Base-by-base conservation (phyloP, 2,113 vertebrate genomes). In the Nothobranchius kuhntae region DNA sequence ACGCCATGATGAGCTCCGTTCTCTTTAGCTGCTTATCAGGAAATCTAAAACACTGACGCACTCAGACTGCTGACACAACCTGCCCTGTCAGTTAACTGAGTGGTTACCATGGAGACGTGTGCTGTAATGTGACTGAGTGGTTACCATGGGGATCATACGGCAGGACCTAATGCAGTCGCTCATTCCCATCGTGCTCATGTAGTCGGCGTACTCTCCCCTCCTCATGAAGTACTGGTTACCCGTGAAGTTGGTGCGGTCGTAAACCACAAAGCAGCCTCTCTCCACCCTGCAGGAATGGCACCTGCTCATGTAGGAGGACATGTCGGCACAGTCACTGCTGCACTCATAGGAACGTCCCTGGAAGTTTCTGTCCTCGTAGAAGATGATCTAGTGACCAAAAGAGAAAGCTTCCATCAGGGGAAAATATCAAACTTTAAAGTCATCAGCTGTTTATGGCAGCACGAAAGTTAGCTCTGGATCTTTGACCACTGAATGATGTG, bases 151-250 rank as follows among this genome's bases (percentile, higher is more conserved):
- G 73, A 80, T 77, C 46, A 69, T 81, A 26, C 74, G 79, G 65
- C 74, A 77, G 65, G 73, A 73, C 51, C 65, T 67, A 60, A 72
- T 72, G 73, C 78, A 51, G 48, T 51, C 48, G 9, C 9, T 75
- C 73, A 72, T 72, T 13, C 73, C 78, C 51, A 77, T 65, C 74
- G 73, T 74, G 66, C 58, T 77, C 57, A 63, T 69, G 70, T 69
- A 73, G 66, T 82, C 74, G 1, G 74, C 21, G 52, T 77, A 82
- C 47, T 82, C 80, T 21, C 75, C 80, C 67, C 68, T 75, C 67
- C 46, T 78, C 80, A 82, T 53, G 66, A 82, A 71, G 63, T 53
- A 78, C 75, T 82, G 80, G 80, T 82, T 82, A 11, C 80, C 80
- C 75, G 61, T 78, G 80, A 30, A 78, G 66, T 82, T 82, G 71